A percentile compares a stretch with the other conserved stretches of the same genome.
These are phyloP conservation scores for Spodoptera littoralis DNA, from an alignment of 2,888 invertebrate genomes.

Conservation along the genomic window DNA sequence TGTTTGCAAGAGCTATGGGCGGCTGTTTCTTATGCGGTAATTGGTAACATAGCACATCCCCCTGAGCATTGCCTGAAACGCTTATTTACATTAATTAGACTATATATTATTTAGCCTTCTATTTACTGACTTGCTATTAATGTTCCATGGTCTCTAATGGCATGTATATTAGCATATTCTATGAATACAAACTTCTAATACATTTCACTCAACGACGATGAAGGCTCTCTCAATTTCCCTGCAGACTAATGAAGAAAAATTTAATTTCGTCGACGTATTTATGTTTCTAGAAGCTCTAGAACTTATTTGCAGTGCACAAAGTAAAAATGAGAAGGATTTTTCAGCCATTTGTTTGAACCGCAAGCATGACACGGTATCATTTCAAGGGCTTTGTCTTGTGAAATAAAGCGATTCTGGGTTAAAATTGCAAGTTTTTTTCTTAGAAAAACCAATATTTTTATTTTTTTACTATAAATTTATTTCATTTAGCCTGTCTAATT, in stretches of 20 bases:
- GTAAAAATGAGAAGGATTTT: slow-evolving; percentile 48
- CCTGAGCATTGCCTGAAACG: slow-evolving; percentile 5
- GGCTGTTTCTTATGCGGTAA: slow-evolving; percentile 14
- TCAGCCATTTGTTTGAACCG: slow-evolving; percentile 42
- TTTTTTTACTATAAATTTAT: slow-evolving; percentile 10
- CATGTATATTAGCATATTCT: slow-evolving; percentile 43
- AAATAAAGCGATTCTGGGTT: slow-evolving; percentile 36
- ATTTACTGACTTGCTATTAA: slow-evolving; percentile 8
- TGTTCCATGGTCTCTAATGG: slow-evolving; percentile 19
- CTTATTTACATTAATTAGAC: slow-evolving; percentile 2
- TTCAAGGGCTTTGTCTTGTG: slow-evolving; percentile 51
- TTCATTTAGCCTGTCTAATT: slow-evolving; percentile 9
- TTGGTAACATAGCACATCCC: background rate
- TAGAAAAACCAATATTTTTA: slow-evolving; percentile 2
- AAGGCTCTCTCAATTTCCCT: slow-evolving; percentile 37
- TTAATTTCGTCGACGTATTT: slow-evolving; percentile 42
- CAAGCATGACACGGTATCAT: slow-evolving; percentile 60
- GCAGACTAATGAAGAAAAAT: slow-evolving; percentile 44
- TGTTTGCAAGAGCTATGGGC: slow-evolving; percentile 28
- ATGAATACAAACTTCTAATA: slow-evolving; percentile 47
- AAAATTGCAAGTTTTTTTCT: slow-evolving; percentile 17
- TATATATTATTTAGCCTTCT: slow-evolving; percentile 14
- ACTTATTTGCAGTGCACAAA: slow-evolving; percentile 25
- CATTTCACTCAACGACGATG: slow-evolving; percentile 29
- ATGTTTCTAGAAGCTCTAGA: slow-evolving; percentile 26